phyloP scores from a whole-genome alignment of 2,888 invertebrate genomes.

The Erebia palarica region DNA sequence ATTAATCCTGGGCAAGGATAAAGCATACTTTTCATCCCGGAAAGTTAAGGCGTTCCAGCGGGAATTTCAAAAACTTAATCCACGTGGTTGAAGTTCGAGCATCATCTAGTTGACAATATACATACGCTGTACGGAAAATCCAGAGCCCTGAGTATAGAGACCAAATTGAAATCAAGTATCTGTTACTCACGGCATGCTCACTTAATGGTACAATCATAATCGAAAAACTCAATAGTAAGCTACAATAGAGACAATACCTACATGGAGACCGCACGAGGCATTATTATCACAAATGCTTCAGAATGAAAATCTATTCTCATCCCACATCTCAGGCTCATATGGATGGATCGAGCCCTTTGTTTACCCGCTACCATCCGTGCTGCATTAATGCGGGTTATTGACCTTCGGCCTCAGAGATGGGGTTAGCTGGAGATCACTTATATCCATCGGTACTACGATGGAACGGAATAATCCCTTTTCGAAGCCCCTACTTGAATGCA shows the following conservation, averaged over 20 bases:
- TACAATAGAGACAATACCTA: neutral
- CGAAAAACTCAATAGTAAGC: neutral
- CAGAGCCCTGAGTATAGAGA: too few relatives aligned
- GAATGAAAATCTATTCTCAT: conserved; percentile 34
- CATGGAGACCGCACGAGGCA: neutral
- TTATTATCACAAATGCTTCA: conserved; percentile 26
- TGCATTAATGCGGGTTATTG: conserved; percentile 42
- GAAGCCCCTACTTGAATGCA: conserved; percentile 5
- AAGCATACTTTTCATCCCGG: too few relatives aligned
- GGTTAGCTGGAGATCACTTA: conserved; percentile 26
- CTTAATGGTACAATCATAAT: too few relatives aligned
- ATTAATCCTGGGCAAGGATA: too few relatives aligned
- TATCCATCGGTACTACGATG: neutral
- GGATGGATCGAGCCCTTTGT: conserved; percentile 45
- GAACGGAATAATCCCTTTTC: conserved; percentile 2
- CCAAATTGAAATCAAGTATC: too few relatives aligned
- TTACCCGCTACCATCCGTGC: conserved; percentile 49
- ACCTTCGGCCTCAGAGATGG: conserved; percentile 32
- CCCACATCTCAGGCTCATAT: conserved; percentile 22
- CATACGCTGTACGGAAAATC: too few relatives aligned
- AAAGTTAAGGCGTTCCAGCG: too few relatives aligned
- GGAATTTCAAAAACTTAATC: too few relatives aligned
- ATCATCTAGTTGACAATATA: too few relatives aligned
- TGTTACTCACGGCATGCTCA: too few relatives aligned
- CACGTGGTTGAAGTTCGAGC: too few relatives aligned